phyloP scores from a whole-genome alignment of 2,113 vertebrate genomes.

The Tyto alba region DNA sequence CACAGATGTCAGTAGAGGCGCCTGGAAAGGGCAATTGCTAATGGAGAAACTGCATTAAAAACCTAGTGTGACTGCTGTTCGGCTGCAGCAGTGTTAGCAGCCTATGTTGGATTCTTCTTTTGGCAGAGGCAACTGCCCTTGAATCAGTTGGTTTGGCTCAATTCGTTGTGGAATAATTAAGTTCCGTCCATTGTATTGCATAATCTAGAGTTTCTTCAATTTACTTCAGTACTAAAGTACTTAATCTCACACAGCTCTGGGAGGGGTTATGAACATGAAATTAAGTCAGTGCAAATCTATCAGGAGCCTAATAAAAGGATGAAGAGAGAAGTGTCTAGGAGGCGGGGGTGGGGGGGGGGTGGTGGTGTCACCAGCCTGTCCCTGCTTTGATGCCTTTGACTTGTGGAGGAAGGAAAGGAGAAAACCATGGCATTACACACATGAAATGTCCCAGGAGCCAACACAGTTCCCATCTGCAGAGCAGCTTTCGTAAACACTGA shows the following conservation, averaged over 20 bases:
- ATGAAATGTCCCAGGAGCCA: background rate
- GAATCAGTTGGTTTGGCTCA: background rate
- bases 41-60: background rate
- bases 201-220: constrained; percentile 13
- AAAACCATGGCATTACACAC: background rate
- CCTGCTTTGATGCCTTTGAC: background rate
- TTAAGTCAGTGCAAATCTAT: background rate
- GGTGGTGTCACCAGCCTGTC: background rate
- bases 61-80: background rate
- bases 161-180: background rate
- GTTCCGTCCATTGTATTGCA: background rate
- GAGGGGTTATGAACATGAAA: background rate
- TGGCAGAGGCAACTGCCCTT: background rate
- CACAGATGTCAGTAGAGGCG: background rate
- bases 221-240: background rate
- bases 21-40: background rate
- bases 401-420: background rate
- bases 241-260: background rate
- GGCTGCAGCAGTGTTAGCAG: background rate
- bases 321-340: background rate
- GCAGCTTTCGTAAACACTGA: background rate
- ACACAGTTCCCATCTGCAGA: background rate
- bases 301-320: background rate
- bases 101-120: background rate
- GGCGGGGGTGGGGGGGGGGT: too few relatives aligned